phyloP scores from a whole-genome alignment of 2,797 vertebrate species.

The Neomorphus geoffroyi region DNA sequence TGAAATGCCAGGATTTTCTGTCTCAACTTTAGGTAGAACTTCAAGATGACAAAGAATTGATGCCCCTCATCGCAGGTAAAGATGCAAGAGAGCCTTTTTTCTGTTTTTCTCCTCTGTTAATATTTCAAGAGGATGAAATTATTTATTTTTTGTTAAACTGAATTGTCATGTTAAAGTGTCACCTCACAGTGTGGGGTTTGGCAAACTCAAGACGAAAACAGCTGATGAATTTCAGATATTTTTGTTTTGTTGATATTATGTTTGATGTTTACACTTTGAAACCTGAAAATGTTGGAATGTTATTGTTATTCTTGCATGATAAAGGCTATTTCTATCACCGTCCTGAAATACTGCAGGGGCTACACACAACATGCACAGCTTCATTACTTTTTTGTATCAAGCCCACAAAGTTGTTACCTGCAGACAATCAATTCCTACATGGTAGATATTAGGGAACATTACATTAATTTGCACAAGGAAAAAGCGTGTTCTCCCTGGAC shows the following conservation, averaged over 20 bases:
- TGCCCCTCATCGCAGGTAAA: not conserved
- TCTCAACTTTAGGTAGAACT: not conserved
- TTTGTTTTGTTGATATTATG: not conserved
- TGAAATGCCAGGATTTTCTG: not conserved
- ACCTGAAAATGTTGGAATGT: not conserved
- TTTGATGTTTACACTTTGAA: slow-evolving; percentile 17
- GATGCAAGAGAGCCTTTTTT: not conserved
- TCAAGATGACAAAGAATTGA: slow-evolving; percentile 18
- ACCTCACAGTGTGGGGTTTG: not conserved
- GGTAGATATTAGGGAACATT: slow-evolving; percentile 19
- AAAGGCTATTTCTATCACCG: slow-evolving; percentile 20
- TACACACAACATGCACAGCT: not conserved
- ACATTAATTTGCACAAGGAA: slow-evolving; percentile 8
- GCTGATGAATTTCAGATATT: slow-evolving; percentile 18
- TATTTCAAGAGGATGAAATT: not conserved
- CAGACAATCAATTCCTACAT: slow-evolving; percentile 25
- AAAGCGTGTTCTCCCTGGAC: not conserved
- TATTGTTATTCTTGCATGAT: not conserved
- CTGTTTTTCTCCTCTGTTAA: not conserved
- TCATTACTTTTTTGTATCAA: not conserved
- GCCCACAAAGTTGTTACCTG: not conserved
- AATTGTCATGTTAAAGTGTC: slow-evolving; percentile 45
- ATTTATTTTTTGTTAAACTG: not conserved
- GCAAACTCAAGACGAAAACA: not conserved
- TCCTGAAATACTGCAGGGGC: not conserved